Conservation (phyloP, 1,140 invertebrate species). For the Drosophila takahashii region DNA sequence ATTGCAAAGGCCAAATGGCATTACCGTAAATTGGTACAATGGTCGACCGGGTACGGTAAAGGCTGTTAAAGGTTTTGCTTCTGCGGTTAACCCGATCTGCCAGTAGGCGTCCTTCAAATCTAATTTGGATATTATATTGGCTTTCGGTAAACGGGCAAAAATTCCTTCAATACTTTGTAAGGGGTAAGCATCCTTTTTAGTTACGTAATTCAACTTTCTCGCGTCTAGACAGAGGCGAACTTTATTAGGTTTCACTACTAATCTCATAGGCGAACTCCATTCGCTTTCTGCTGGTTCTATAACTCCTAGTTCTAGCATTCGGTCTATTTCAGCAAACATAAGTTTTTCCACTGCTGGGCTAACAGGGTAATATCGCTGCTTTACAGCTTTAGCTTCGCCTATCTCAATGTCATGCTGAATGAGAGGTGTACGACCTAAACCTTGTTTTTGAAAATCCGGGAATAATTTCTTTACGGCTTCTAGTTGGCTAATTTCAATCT, state of each 20-base stretch:
- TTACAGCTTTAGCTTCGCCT: background rate
- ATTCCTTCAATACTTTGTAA: background rate
- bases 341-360: too few species aligned
- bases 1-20: too few species aligned
- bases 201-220: background rate
- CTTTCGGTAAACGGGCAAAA: background rate
- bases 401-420: constrained; percentile 6
- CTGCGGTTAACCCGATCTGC: background rate
- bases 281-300: too few species aligned
- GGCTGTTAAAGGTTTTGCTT: too few species aligned
- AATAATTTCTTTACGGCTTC: background rate
- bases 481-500: background rate
- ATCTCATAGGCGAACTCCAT: background rate
- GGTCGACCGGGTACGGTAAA: background rate
- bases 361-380: constrained; percentile 2
- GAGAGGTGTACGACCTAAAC: background rate
- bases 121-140: background rate
- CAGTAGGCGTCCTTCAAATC: background rate
- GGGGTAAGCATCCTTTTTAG: background rate
- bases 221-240: background rate
- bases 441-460: constrained; percentile 1
- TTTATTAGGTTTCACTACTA: background rate
- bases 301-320: background rate
- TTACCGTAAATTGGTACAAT: constrained; percentile 41
- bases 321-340: background rate